Conservation (phyloP, 2,113 vertebrate genomes). For the Cyprinodon brontotheroides region DNA sequence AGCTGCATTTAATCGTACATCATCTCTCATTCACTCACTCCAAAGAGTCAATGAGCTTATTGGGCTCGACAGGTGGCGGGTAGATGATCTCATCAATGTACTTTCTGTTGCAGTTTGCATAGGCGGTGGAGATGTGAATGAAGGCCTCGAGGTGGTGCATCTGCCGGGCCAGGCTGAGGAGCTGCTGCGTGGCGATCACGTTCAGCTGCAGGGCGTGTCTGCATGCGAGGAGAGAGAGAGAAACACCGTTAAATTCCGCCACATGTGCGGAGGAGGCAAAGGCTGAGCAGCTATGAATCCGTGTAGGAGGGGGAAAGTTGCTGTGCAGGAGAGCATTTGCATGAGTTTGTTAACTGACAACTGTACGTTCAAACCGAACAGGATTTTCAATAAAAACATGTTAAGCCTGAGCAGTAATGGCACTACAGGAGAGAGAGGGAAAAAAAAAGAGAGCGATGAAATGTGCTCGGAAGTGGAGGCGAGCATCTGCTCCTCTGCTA, state of each 20-base stretch:
- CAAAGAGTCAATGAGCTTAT: slow-evolving; percentile 90
- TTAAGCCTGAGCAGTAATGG: slow-evolving; percentile 5
- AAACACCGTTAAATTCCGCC: neutral
- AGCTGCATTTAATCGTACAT: neutral
- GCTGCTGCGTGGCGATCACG: slow-evolving; percentile 89
- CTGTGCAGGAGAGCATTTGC: neutral
- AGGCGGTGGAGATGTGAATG: slow-evolving; percentile 94
- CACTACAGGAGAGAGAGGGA: neutral
- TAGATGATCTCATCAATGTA: slow-evolving; percentile 95
- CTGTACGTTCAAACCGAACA: slow-evolving; percentile 9
- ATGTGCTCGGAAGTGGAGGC: neutral
- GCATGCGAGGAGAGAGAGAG: slow-evolving; percentile 12
- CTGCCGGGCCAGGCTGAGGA: slow-evolving; percentile 87
- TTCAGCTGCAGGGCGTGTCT: slow-evolving; percentile 91
- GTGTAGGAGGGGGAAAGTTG: neutral
- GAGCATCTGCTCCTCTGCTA: slow-evolving; percentile 18
- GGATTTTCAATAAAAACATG: neutral
- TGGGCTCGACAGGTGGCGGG: slow-evolving; percentile 88
- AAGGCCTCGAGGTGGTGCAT: slow-evolving; percentile 93
- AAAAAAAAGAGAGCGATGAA: neutral
- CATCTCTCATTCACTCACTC: slow-evolving; percentile 84
- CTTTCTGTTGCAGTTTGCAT: slow-evolving; percentile 90
- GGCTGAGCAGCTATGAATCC: neutral
- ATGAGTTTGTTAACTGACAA: slow-evolving; percentile 9
- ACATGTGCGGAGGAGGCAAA: neutral